These are phyloP conservation scores for Leptobrachium leishanense DNA, from an alignment of 2,113 vertebrate genomes.

Conservation along the genomic window DNA sequence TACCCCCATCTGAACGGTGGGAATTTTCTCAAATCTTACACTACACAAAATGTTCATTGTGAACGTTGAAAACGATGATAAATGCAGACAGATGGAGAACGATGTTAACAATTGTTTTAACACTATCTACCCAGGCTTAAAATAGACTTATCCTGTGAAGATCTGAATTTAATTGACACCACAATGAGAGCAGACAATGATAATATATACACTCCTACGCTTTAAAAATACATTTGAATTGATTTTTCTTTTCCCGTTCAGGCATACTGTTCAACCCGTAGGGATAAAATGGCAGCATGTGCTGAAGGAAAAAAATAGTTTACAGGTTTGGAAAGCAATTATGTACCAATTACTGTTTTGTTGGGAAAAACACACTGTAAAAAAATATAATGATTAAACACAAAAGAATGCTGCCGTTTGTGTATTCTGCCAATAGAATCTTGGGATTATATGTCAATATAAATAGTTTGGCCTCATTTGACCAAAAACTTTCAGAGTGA, in stretches of 20 bases:
- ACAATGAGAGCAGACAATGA: slow-evolving; percentile 25
- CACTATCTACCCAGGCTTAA: slow-evolving; percentile 33
- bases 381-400: too few relatives aligned
- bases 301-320: background rate
- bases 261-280: slow-evolving; percentile 3
- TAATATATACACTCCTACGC: background rate
- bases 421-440: too few relatives aligned
- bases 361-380: too few relatives aligned
- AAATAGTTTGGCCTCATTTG: too few relatives aligned
- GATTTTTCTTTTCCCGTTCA: background rate
- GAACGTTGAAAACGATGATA: slow-evolving; percentile 8
- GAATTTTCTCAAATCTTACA: background rate
- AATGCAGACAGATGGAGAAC: slow-evolving; percentile 39
- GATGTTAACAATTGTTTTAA: slow-evolving; percentile 44
- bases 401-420: too few relatives aligned
- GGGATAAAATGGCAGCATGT: background rate
- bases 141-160: slow-evolving; percentile 39
- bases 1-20: background rate
- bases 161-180: slow-evolving; percentile 29
- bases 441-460: too few relatives aligned
- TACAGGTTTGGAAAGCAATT: too few relatives aligned
- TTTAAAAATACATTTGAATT: background rate
- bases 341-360: too few relatives aligned
- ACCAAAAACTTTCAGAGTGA: too few relatives aligned
- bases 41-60: background rate